Evolutionary conservation across 2,888 invertebrate species (phyloP), one percentile per base, ranked within the genome.

Genomic region (Bombyx huttoni): DNA sequence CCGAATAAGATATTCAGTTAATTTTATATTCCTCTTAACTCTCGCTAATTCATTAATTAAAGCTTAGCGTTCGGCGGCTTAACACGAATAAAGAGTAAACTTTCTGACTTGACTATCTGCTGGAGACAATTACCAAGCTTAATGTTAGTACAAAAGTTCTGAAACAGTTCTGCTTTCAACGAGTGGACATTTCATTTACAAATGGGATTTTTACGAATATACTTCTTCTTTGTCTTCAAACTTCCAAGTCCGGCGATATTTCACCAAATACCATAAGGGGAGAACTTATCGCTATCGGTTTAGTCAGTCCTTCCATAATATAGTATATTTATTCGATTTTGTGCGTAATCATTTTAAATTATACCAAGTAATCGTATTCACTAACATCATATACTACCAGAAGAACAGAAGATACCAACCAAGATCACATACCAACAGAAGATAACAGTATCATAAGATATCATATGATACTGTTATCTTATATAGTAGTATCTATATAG

Each of bases 81-180:
- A 45, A 34, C 48, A 46, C 49, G 52, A 46, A 46, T 9, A 45
- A 33, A 49, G 34, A 45, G 12, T 6, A 50, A 52, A 52, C 50
- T 50, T 49, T 46, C 12, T 14, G 34, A 33, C 12, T 40, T 50
- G 47, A 50, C 50, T 52, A 52, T 49, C 52, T 50, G 50, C 45
- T 49, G 34, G 49, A 48, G 50, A 52, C 47, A 52, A 50, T 52
- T 52, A 52, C 14, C 40, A 40, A 47, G 49, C 40, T 49, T 46
- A 40, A 40, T 40, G 40, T 40, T 40, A 52, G 49, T 40, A 35
- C 40, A 40, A 33, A 52, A 52, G 35, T 49, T 52, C 48, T 40
- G 33, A 40, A 13, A 13, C 47, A n/a, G 46, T 50, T 50, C 33
- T 49, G 34, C 50, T 50, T 49, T 40, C 49, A 40, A 40, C 40